A percentile compares a stretch with the other conserved stretches of the same genome.
Evolutionary conservation across 2,113 vertebrate genomes (phyloP).

Genomic region (Ammodytes dubius): DNA sequence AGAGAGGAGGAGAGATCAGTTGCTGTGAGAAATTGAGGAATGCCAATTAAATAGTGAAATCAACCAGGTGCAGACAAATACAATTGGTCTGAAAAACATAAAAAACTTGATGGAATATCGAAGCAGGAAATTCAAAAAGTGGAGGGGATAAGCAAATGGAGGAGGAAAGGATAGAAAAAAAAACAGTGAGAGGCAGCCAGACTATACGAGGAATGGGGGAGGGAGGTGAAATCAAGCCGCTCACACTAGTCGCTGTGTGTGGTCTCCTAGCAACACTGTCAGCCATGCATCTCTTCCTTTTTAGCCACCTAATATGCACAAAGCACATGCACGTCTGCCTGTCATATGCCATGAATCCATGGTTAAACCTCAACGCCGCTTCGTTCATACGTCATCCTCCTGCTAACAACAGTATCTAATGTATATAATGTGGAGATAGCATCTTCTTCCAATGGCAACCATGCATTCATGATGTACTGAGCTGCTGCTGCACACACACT

Average conservation of each 20-base stretch:
- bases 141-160: slow-evolving; percentile 66
- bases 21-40: slow-evolving; percentile 46
- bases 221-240: slow-evolving; percentile 83
- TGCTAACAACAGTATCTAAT: neutral
- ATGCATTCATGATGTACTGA: neutral
- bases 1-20: slow-evolving; percentile 19
- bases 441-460: slow-evolving; percentile 40
- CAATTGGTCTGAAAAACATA: slow-evolving; percentile 41
- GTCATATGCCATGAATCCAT: slow-evolving; percentile 53
- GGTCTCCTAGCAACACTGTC: slow-evolving; percentile 89
- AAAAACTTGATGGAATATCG: slow-evolving; percentile 16
- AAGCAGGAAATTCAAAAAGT: slow-evolving; percentile 25
- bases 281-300: slow-evolving; percentile 77
- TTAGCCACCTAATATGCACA: slow-evolving; percentile 77
- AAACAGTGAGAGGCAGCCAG: slow-evolving; percentile 72
- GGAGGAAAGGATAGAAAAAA: slow-evolving; percentile 55
- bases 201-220: slow-evolving; percentile 76
- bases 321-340: slow-evolving; percentile 68
- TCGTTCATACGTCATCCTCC: slow-evolving; percentile 28
- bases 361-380: slow-evolving; percentile 49
- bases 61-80: slow-evolving; percentile 49
- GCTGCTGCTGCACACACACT: neutral
- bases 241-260: slow-evolving; percentile 85
- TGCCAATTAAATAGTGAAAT: slow-evolving; percentile 51
- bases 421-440: slow-evolving; percentile 18